Evolutionary conservation across 1,140 invertebrate genomes (phyloP), one percentile per base, ranked within the genome.

Genomic region (Drosophila obscura): DNA sequence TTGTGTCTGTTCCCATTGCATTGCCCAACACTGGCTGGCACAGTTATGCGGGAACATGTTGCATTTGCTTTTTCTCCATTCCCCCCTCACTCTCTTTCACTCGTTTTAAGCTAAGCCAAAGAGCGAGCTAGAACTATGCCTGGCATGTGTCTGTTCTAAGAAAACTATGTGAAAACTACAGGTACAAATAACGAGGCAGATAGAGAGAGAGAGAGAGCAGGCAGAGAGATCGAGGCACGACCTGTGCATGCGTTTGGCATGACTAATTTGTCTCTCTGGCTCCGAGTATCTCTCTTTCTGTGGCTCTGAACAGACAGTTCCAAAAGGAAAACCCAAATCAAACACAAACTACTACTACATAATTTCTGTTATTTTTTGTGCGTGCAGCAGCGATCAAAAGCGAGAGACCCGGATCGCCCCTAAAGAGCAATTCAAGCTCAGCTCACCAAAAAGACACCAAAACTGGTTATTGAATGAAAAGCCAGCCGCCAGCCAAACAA

Each of bases 401-500:
- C 45, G 15, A n/a, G 60, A 65, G 60, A 50, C 60, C 60, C 61
- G 35, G 53, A 69, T 69, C 64, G 66, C 66, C 64, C 64, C 66
- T 69, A 73, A 74, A 73, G 75, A 78, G 65, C 79, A 58, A 60
- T 73, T 66, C 67, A 73, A 74, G 63, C 73, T 77, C 58, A 74
- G 63, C 73, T 77, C 58, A 77, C 72, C 41, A 43, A 77, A 76
- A 76, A 61, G 65, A 80, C 73, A 68, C 35, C 11, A 60, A 88
- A 89, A 89, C 85, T 90, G 85, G 85, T 89, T 89, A 90, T 89
- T 89, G 85, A 89, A 89, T 89, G 85, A 89, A 89, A 89, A 87
- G 64, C 62, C 84, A 83, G 75, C 59, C 65, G 22, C 56, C 56
- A 58, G 41, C 56, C 65, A 80, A 60, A 69, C n/a, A 68, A 58